Conservation (phyloP, 2,113 vertebrate genomes). For the Cynoglossus semilaevis region DNA sequence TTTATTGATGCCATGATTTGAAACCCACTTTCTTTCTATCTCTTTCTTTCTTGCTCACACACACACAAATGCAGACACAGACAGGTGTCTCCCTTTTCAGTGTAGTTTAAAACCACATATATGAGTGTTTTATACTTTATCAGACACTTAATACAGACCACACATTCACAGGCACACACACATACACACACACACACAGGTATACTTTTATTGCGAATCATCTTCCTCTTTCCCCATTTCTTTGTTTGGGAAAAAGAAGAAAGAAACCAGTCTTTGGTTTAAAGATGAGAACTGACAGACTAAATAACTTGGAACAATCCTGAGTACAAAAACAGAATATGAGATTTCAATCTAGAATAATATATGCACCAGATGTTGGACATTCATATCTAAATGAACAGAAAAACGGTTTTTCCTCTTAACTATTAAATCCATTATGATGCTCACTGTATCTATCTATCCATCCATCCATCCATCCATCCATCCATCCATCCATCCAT, state of each 20-base stretch:
- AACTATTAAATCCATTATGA: constrained; percentile 1
- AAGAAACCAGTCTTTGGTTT: constrained; percentile 3
- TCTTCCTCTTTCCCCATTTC: neutral
- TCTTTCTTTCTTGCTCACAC: too few species aligned
- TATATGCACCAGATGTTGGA: constrained; percentile 15
- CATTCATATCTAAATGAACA: constrained; percentile 3
- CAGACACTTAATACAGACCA: too few species aligned
- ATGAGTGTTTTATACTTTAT: too few species aligned
- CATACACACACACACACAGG: neutral
- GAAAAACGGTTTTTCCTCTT: neutral
- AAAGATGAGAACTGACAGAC: constrained; percentile 5
- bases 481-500: too few species aligned
- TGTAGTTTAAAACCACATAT: too few species aligned
- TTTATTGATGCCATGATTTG: too few species aligned
- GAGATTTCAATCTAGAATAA: constrained; percentile 12
- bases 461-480: neutral
- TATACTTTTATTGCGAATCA: neutral
- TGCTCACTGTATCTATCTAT: neutral
- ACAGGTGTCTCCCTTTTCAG: too few species aligned
- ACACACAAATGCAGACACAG: too few species aligned
- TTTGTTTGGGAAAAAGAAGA: neutral
- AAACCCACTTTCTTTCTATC: too few species aligned
- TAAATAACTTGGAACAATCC: constrained; percentile 8
- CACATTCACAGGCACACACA: too few species aligned
- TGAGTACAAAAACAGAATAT: constrained; percentile 7